phyloP scores from a whole-genome alignment of 1,140 invertebrate genomes.

The Zaprionus vittiger region DNA sequence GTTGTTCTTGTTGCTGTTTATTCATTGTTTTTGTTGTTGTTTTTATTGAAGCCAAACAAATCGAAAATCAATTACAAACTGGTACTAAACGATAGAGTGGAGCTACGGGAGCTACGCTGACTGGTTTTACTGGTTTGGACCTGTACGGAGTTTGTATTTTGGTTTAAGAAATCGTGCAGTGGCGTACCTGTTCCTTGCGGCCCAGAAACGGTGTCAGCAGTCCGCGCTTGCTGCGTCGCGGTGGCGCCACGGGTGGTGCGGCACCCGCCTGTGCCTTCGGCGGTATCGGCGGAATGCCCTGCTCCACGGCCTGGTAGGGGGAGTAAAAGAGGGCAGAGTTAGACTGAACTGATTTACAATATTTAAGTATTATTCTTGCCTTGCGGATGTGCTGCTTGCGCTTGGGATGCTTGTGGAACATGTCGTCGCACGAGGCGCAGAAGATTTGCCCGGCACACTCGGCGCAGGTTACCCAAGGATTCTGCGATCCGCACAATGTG shows the following conservation, averaged over 20 bases:
- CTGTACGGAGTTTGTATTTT: slow-evolving; percentile 52
- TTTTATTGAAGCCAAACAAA: slow-evolving; percentile 67
- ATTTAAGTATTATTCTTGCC: slow-evolving; percentile 84
- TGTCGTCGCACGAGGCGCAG: slow-evolving; percentile 95
- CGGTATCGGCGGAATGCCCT: slow-evolving; percentile 89
- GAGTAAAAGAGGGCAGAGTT: neutral
- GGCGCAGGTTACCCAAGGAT: slow-evolving; percentile 90
- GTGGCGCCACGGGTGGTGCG: slow-evolving; percentile 92
- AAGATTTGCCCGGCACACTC: slow-evolving; percentile 92
- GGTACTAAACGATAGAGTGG: slow-evolving; percentile 56
- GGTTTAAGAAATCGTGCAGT: slow-evolving; percentile 84
- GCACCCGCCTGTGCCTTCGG: slow-evolving; percentile 87
- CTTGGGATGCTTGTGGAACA: slow-evolving; percentile 97
- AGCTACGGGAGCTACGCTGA: slow-evolving; percentile 16
- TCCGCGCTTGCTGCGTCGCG: slow-evolving; percentile 89
- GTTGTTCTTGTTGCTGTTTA: slow-evolving; percentile 18
- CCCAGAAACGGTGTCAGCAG: slow-evolving; percentile 84
- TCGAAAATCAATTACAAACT: slow-evolving; percentile 72
- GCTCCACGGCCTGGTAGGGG: slow-evolving; percentile 66
- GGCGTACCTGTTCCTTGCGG: slow-evolving; percentile 85
- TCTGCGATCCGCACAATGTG: slow-evolving; percentile 92
- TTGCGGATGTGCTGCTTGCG: slow-evolving; percentile 91
- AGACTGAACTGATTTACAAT: neutral
- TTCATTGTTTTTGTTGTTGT: slow-evolving; percentile 31
- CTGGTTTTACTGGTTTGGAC: slow-evolving; percentile 28